Percentiles rank a stretch among this genome's conserved stretches.
These are phyloP conservation scores for Platysternon megacephalum DNA, from an alignment of 2,113 vertebrate genomes.

Conservation along the genomic window DNA sequence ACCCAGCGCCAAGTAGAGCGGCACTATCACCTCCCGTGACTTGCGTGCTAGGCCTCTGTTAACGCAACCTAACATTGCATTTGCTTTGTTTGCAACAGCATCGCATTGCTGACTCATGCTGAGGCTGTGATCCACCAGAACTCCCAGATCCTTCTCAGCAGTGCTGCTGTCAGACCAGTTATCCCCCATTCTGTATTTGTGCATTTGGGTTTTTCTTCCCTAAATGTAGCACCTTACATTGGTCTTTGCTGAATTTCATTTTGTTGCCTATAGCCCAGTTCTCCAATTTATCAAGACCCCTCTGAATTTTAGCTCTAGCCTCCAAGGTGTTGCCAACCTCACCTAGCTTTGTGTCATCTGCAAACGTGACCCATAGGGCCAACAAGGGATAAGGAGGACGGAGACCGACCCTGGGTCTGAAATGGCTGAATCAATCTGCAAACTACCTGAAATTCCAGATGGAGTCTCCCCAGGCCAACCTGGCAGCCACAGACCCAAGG, in stretches of 20 bases:
- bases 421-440: not conserved
- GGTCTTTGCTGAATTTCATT: not conserved
- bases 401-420: not conserved
- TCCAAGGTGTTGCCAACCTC: too few relatives aligned
- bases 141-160: not conserved
- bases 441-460: not conserved
- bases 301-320: not conserved
- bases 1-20: too few relatives aligned
- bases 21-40: too few relatives aligned
- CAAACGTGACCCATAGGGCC: not conserved
- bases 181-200: not conserved
- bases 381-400: not conserved
- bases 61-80: not conserved
- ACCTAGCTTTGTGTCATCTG: not conserved
- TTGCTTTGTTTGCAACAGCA: not conserved
- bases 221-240: not conserved
- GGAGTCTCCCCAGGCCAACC: not conserved
- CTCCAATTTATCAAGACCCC: not conserved
- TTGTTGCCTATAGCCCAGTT: not conserved
- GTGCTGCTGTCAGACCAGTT: not conserved
- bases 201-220: not conserved
- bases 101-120: not conserved
- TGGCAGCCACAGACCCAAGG: not conserved
- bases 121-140: not conserved
- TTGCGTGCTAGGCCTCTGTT: not conserved